These are phyloP conservation scores for Holcopasites calliopsidis DNA, from an alignment of 1,140 invertebrate genomes.

Conservation along the genomic window DNA sequence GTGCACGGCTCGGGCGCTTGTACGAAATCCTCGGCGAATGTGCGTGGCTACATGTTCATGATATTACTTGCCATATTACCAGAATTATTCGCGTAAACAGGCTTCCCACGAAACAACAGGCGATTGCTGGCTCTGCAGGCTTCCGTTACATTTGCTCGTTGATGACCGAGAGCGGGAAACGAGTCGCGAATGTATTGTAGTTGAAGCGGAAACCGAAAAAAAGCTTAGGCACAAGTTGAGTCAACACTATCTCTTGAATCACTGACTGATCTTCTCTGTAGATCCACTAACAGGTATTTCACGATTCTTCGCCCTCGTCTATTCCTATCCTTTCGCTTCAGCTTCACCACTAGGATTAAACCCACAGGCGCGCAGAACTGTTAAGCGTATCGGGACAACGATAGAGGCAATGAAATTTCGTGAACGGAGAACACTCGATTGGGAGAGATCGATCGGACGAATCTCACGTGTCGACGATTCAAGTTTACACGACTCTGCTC, in stretches of 20 bases:
- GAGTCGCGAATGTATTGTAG: no score
- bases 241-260: neutral
- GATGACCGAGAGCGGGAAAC: neutral
- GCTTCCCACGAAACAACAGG: neutral
- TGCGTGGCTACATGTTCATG: neutral
- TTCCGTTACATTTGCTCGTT: neutral
- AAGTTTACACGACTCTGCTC: neutral
- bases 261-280: neutral
- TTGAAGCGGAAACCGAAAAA: neutral
- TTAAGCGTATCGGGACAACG: no score
- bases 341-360: neutral
- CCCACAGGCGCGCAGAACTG: neutral
- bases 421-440: neutral
- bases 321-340: neutral
- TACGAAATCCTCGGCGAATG: neutral
- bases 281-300: constrained; percentile 38
- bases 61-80: constrained; percentile 32
- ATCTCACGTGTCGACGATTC: constrained; percentile 9
- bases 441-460: constrained; percentile 3
- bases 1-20: neutral
- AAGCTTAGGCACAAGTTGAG: neutral
- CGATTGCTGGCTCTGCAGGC: neutral
- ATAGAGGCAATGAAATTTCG: no score
- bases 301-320: neutral
- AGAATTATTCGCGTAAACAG: neutral